A percentile compares a stretch with the other conserved stretches of the same genome.
phyloP scores from a whole-genome alignment of 1,140 invertebrate genomes.

The Drosophila miranda region DNA sequence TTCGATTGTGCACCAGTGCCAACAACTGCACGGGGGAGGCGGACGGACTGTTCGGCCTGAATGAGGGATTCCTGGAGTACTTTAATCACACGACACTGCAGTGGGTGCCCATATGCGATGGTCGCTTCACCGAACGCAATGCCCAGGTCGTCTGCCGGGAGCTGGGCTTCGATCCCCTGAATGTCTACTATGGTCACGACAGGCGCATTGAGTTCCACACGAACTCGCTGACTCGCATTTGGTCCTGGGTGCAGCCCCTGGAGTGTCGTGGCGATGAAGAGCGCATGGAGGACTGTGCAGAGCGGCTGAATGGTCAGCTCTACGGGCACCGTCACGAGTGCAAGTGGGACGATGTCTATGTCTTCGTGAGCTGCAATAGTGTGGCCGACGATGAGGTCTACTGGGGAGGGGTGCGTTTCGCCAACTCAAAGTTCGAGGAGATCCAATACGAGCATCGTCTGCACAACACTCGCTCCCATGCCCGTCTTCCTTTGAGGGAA shows the following conservation, averaged over 20 bases:
- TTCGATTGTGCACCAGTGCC: conserved; percentile 88
- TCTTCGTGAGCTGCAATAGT: conserved; percentile 95
- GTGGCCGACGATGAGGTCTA: conserved; percentile 88
- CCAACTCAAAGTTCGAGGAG: conserved; percentile 94
- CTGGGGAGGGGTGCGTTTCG: conserved; percentile 98
- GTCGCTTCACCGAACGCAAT: conserved; percentile 96
- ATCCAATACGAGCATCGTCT: conserved; percentile 91
- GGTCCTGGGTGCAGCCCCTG: conserved; percentile 97
- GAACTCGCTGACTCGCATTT: conserved; percentile 91
- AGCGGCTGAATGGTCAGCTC: conserved; percentile 93
- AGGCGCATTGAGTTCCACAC: conserved; percentile 92
- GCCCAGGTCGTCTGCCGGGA: conserved; percentile 97
- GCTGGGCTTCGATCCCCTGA: conserved; percentile 94
- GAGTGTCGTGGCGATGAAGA: conserved; percentile 93
- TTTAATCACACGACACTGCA: conserved; percentile 97
- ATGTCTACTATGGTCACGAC: conserved; percentile 92
- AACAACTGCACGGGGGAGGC: conserved; percentile 86
- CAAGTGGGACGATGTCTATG: conserved; percentile 94
- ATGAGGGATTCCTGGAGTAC: conserved; percentile 95
- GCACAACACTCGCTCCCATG: conserved; percentile 91
- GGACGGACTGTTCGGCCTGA: conserved; percentile 82
- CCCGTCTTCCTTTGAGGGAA: conserved; percentile 86
- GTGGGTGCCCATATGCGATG: conserved; percentile 98
- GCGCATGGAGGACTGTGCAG: conserved; percentile 92
- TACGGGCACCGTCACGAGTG: conserved; percentile 93